Evolutionary conservation across 2,113 vertebrate species (phyloP), one percentile per base, ranked within the genome.

Genomic region (Erinaceus europaeus): DNA sequence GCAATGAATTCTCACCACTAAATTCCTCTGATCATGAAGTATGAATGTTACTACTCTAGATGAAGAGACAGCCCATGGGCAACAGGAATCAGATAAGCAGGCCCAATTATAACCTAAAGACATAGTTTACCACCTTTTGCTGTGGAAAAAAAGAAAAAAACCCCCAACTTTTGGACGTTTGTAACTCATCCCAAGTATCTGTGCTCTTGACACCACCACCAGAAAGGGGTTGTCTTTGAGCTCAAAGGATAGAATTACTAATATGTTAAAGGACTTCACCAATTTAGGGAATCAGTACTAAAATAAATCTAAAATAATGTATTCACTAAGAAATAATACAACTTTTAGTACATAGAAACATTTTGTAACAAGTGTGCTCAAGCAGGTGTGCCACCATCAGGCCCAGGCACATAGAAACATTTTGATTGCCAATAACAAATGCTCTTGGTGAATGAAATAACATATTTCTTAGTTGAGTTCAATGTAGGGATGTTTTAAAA

Each of bases 281-380:
- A 71, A 34, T 32, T 86, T 40, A 69, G 59, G 59, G 65, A 82
- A 44, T 1, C 59, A 15, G 38, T 18, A 62, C 5, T 69, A 29
- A 14, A 61, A 84, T 82, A 93, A 90, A 94, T 89, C 27, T 81
- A 86, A 88, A 91, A 72, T 82, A 40, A 46, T 36, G 73, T 18
- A 67, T 53, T 84, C n/a, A n/a, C 52, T 72, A 42, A 91, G 50
- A 95, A 92, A 82, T 79, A 90, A 62, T 52, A 27, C 13, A 74
- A 86, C 72, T 82, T 76, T 69, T 46, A 84, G 12, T 36, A 65
- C 34, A 17, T 15, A 38, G 29, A 57, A 27, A 57, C 25, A 25
- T 29, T 20, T 57, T n/a, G n/a, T n/a, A n/a, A n/a, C n/a, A n/a
- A n/a, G n/a, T n/a, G n/a, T n/a, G n/a, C n/a, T n/a, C n/a, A n/a